Evolutionary conservation across 2,113 vertebrate species (phyloP), one percentile per base, ranked within the genome.

Genomic region (Odontophorus gujanensis): DNA sequence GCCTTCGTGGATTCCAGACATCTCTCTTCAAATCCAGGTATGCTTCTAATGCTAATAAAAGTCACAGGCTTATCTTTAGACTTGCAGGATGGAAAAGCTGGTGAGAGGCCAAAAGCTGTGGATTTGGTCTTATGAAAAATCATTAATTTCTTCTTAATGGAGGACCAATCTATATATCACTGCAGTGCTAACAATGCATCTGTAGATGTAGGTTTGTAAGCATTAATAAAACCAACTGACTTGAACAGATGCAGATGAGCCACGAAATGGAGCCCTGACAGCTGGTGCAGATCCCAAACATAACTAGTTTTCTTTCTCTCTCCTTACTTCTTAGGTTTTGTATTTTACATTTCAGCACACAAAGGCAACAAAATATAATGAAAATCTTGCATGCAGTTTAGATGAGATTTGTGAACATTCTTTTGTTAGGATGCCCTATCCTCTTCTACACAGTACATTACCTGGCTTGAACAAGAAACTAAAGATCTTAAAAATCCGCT

Each of bases 101-200:
- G 34, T 80, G 51, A 59, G 63, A 63, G 85, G 79, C 83, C 87
- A 92, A 75, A 51, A 62, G 51, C 74, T 96, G 82, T 82, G 50
- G 45, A 51, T 95, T 97, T 22, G 18, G 79, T 87, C 91, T 86
- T 73, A 76, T 16, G 40, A 65, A 62, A 28, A 61, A 81, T 47
- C 55, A 48, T 96, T 96, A 87, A 92, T 94, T 96, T 94, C 82
- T 85, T 97, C 79, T 86, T 94, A 94, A 93, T 74, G 85, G 90
- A 90, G 91, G 94, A 92, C 93, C 84, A 91, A 95, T 91, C 89
- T 88, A 75, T 87, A 40, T 48, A 87, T 93, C 95, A 91, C 82
- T 22, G 67, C 76, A 95, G 73, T 69, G 57, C 87, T 93, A 95
- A 95, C 73, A 75, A 0, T 42, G 75, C 68, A 94, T 92, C 91